Percentiles rank a stretch among this genome's conserved stretches.
Evolutionary conservation across 92 coral and sea anemone genomes (phyloP).

Genomic region (Anthopleura xanthogrammica): DNA sequence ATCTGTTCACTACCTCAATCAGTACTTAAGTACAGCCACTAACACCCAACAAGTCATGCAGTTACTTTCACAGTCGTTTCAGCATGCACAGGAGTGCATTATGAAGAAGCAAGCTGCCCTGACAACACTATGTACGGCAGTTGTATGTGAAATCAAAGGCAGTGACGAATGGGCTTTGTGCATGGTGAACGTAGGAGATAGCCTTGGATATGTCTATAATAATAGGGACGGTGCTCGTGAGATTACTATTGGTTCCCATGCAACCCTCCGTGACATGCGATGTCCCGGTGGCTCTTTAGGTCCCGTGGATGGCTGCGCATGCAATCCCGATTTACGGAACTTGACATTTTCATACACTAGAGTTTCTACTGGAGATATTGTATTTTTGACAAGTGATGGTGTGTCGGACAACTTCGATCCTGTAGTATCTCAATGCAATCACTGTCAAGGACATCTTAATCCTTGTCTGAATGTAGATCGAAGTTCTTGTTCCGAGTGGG

Average conservation of each 20-base stretch:
- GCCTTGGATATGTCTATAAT: slow-evolving; percentile 82
- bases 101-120: slow-evolving; percentile 76
- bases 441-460: slow-evolving; percentile 50
- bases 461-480: slow-evolving; percentile 47
- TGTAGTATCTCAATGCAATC: slow-evolving; percentile 70
- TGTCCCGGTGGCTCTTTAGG: slow-evolving; percentile 98
- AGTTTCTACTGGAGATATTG: slow-evolving; percentile 84
- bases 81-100: slow-evolving; percentile 78
- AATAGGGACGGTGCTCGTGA: slow-evolving; percentile 69
- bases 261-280: slow-evolving; percentile 81
- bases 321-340: slow-evolving; percentile 90
- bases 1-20: slow-evolving; percentile 74
- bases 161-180: slow-evolving; percentile 86
- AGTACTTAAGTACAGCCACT: slow-evolving; percentile 56
- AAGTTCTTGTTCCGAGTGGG: slow-evolving; percentile 38
- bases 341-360: slow-evolving; percentile 83
- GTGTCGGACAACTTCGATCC: slow-evolving; percentile 98
- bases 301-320: slow-evolving; percentile 88
- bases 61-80: slow-evolving; percentile 65
- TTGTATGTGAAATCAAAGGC: slow-evolving; percentile 74
- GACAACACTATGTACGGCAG: slow-evolving; percentile 95
- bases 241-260: slow-evolving; percentile 94
- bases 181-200: slow-evolving; percentile 93
- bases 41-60: slow-evolving; percentile 76
- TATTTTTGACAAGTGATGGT: slow-evolving; percentile 96